Evolutionary conservation across 2,888 invertebrate species (phyloP), one percentile per base, ranked within the genome.

Genomic region (Mimumesa dahlbomi): DNA sequence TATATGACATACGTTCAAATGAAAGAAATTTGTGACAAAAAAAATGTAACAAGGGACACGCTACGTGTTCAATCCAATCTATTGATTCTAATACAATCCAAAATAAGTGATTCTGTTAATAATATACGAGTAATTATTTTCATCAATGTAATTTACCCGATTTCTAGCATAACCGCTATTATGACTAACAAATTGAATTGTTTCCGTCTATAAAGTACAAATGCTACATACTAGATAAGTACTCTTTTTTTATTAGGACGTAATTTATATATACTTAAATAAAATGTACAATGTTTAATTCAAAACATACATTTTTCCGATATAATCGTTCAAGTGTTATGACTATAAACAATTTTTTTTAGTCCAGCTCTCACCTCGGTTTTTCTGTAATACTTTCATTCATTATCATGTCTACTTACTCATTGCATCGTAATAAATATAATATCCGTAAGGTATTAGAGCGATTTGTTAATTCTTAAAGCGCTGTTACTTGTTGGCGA

Each of bases 401-500:
- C 72, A 66, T 74, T 70, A 64, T 81, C 76, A 78, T 75, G 56
- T 38, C 66, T 71, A 81, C 72, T 78, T 82, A 82, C 72, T 79
- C 70, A 79, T 77, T 85, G 77, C 75, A 69, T 82, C 69, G 42
- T 79, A 80, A 88, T 87, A 87, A 88, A 88, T 86, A 86, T 84
- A 80, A 75, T 81, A 78, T 82, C 76, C 80, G 71, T 79, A 75
- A 79, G 77, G 78, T 81, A 82, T 81, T 82, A 77, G 79, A 83
- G 75, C 80, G 71, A 80, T 81, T 79, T 79, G 79, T 83, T 85
- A 82, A 78, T 76, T 73, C 71, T 78, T 81, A 81, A 85, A 84
- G 84, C 84, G 75, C 80, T 83, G 79, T 85, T 82, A 82, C 49
- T 80, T 79, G 76, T 83, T 82, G 79, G 75, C 81, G 81, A 83